phyloP scores from a whole-genome alignment of 30 jellyfish, hydroid and myxozoan genomes.

The Calvadosia cruxmelitensis region DNA sequence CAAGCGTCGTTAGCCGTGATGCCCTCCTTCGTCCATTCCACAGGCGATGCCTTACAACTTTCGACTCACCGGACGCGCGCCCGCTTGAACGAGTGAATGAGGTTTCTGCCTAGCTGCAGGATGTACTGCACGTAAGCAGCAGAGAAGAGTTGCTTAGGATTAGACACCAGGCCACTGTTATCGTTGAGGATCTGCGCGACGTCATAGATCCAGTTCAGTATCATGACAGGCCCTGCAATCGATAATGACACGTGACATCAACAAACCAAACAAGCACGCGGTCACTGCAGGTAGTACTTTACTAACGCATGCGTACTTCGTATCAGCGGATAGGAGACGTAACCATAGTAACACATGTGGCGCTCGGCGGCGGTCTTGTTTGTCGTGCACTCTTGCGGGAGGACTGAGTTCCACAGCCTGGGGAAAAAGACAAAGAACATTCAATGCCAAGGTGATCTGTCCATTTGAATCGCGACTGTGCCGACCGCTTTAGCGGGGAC shows the following conservation, averaged over 20 bases:
- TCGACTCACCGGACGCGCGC: constrained; percentile 13
- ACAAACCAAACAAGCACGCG: not conserved
- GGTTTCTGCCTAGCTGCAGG: constrained; percentile 41
- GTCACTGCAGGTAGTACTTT: not conserved
- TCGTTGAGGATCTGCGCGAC: constrained; percentile 66
- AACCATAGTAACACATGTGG: constrained; percentile 64
- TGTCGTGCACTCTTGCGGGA: constrained; percentile 39
- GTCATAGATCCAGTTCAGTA: constrained; percentile 81
- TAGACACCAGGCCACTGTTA: constrained; percentile 31
- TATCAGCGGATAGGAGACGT: constrained; percentile 30
- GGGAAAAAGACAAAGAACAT: not conserved
- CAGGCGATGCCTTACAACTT: not conserved
- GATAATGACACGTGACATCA: not conserved
- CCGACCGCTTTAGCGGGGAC: too few relatives aligned
- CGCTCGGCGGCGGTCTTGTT: constrained; percentile 5
- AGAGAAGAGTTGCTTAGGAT: constrained; percentile 9
- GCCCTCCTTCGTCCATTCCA: not conserved
- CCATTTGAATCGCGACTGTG: too few relatives aligned
- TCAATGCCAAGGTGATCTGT: too few relatives aligned
- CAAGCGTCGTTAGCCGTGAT: not conserved
- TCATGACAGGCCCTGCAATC: constrained; percentile 61
- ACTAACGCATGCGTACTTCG: constrained; percentile 26
- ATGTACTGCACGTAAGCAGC: constrained; percentile 19
- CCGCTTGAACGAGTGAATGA: constrained; percentile 30
- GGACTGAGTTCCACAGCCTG: constrained; percentile 68